Conservation (phyloP, 2,888 invertebrate species). For the Pasiphila rectangulata region DNA sequence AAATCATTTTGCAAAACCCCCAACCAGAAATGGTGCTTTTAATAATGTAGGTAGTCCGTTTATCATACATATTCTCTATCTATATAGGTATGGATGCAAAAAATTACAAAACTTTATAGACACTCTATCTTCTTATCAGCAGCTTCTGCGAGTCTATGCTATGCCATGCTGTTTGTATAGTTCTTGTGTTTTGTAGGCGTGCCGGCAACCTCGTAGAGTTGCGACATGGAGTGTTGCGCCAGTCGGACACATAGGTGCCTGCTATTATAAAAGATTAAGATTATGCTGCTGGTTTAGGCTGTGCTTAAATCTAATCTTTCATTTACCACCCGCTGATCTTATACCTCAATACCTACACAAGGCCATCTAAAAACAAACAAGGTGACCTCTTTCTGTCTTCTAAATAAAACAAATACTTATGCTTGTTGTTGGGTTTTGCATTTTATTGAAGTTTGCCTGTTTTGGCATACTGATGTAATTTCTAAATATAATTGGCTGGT, state of each 20-base stretch:
- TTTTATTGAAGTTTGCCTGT: neutral
- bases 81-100: too few relatives aligned
- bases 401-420: neutral
- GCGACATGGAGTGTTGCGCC: constrained; percentile 51
- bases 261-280: constrained; percentile 48
- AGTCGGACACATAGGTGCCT: constrained; percentile 39
- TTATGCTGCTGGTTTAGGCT: constrained; percentile 28
- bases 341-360: too few relatives aligned
- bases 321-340: neutral
- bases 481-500: constrained; percentile 38
- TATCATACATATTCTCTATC: too few relatives aligned
- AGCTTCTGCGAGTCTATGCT: too few relatives aligned
- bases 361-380: too few relatives aligned
- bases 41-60: too few relatives aligned
- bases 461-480: constrained; percentile 39
- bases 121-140: too few relatives aligned
- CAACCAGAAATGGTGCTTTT: too few relatives aligned
- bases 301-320: constrained; percentile 3
- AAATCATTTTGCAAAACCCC: too few relatives aligned
- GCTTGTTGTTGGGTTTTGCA: neutral
- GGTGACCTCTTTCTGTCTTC: neutral
- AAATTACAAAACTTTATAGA: too few relatives aligned
- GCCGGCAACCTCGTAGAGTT: constrained; percentile 38
- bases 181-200: constrained; percentile 33
- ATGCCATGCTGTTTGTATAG: constrained; percentile 13